Percentiles rank a stretch among this genome's conserved stretches.
Conservation (phyloP, 2,797 vertebrate genomes). For the Coranthus polyacanthus region DNA sequence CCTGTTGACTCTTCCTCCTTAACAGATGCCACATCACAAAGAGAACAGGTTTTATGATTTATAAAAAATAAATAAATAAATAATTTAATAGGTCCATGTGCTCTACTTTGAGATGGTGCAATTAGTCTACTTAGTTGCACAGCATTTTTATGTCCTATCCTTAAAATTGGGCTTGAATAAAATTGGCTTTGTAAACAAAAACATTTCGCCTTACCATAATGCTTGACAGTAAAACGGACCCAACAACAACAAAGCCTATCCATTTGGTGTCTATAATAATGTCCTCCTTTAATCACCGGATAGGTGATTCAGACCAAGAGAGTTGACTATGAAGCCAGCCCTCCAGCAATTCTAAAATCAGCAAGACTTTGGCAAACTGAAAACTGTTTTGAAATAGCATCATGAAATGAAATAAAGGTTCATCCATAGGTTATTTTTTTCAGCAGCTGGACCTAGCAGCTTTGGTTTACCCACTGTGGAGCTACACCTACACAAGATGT, state of each 20-base stretch:
- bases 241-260: neutral
- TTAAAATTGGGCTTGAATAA: conserved; percentile 14
- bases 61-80: no score
- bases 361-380: neutral
- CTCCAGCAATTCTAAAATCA: conserved; percentile 2
- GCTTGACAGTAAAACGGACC: neutral
- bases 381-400: conserved; percentile 14
- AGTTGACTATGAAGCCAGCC: neutral
- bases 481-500: no score
- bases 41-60: neutral
- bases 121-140: neutral
- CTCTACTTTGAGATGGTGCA: conserved; percentile 2
- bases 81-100: neutral
- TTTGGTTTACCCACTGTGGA: no score
- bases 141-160: neutral
- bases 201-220: neutral
- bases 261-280: neutral
- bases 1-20: conserved; percentile 97
- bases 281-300: neutral
- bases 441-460: no score
- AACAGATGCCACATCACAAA: conserved; percentile 22
- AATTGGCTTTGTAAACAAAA: neutral
- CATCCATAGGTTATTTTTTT: neutral
- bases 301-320: neutral
- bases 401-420: conserved; percentile 17